Evolutionary conservation across 1,140 invertebrate genomes (phyloP).

Genomic region (Adelges cooleyi): DNA sequence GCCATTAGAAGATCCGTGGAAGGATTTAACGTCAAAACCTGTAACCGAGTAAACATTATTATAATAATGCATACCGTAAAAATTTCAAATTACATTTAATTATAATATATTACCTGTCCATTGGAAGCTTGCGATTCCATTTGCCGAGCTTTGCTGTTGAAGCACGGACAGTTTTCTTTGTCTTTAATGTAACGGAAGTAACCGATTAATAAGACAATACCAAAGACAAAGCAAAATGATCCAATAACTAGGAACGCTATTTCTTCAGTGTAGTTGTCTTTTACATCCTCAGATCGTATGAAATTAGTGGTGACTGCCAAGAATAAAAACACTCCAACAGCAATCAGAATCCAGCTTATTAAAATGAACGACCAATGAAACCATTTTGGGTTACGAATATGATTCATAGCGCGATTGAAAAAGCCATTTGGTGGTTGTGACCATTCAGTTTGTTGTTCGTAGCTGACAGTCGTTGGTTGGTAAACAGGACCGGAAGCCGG

Average conservation of each 20-base stretch:
- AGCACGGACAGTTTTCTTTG: constrained; percentile 36
- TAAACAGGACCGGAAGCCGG: constrained; percentile 26
- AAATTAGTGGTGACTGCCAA: not conserved
- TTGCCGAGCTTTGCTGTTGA: constrained; percentile 36
- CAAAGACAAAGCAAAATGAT: constrained; percentile 33
- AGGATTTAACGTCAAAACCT: constrained; percentile 44
- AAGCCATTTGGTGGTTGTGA: constrained; percentile 16
- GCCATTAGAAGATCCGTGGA: constrained; percentile 58
- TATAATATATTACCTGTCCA: constrained; percentile 35
- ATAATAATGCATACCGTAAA: constrained; percentile 1
- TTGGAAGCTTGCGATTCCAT: constrained; percentile 36
- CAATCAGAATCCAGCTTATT: constrained; percentile 8
- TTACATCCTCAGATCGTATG: not conserved
- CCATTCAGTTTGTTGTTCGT: constrained; percentile 29
- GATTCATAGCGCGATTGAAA: constrained; percentile 4
- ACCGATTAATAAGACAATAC: constrained; percentile 32
- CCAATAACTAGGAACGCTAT: constrained; percentile 30
- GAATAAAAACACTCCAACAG: not conserved
- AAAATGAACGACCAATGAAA: constrained; percentile 6
- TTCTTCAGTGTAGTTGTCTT: constrained; percentile 19
- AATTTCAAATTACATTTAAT: not conserved
- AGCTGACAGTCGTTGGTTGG: constrained; percentile 29
- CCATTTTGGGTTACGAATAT: constrained; percentile 1
- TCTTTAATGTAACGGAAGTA: constrained; percentile 35
- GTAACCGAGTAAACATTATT: not conserved